Evolutionary conservation across 1,140 invertebrate species (phyloP), one percentile per base, ranked within the genome.

Genomic region (Drosophila watanabei): DNA sequence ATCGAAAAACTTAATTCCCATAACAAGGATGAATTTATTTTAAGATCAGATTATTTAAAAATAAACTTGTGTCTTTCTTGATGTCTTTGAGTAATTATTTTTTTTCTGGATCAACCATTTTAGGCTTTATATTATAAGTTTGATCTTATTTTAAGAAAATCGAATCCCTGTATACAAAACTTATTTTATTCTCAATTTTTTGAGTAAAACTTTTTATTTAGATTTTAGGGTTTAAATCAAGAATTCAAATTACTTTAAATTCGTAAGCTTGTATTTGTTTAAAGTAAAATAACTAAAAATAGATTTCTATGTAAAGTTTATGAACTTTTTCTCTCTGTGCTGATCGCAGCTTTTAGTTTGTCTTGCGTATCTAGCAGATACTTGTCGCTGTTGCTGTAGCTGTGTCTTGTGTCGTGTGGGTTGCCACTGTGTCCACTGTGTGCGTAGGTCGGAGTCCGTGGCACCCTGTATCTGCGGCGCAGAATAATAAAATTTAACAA

Each of bases 401-500:
- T 43, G 24, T 49, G 28, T 49, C 13, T 45, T 35, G 16, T 39
- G 61, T 35, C 43, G 75, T 79, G 75, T 79, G 75, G 75, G 75
- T 16, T 73, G 68, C 70, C 76, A 63, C 72, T 65, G 81, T 54
- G 68, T 71, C 68, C 73, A 66, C 80, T 78, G 57, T 70, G 80
- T 81, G 85, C 78, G 85, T 89, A 89, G 86, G 81, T 46, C 57
- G 84, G n/a, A 51, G 68, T 46, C 61, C 49, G 72, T 75, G 57
- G 81, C 86, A 80, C 80, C 76, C 80, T 87, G 79, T 87, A 83
- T 79, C 49, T 52, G 52, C 59, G 76, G 46, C 61, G 65, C 69
- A 73, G 79, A 80, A 86, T 85, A 90, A 90, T 90, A 90, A 90
- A 90, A 90, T 86, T 90, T 79, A 90, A 90, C 86, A 90, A 90